Conservation (phyloP, 2,888 invertebrate species). For the Opisthograptis luteolata region DNA sequence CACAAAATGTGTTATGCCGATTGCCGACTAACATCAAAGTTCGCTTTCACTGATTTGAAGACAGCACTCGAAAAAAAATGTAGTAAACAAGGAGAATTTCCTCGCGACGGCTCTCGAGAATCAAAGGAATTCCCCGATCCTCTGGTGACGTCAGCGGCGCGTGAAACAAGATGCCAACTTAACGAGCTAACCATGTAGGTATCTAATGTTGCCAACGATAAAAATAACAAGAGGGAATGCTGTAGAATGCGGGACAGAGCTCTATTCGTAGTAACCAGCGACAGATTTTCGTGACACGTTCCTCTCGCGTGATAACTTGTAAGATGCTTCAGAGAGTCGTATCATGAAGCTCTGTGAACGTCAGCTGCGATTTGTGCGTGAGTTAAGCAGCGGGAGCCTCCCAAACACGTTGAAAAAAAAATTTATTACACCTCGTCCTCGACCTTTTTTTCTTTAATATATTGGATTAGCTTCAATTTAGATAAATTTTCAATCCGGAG, state of each 20-base stretch:
- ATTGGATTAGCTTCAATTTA: too few species aligned
- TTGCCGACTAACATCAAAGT: conserved; percentile 44
- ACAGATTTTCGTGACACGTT: too few species aligned
- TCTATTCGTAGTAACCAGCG: too few species aligned
- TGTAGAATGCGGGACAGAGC: conserved; percentile 34
- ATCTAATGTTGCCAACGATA: conserved; percentile 57
- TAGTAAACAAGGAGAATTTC: conserved; percentile 58
- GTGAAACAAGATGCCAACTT: conserved; percentile 65
- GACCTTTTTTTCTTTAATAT: too few species aligned
- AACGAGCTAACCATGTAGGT: conserved; percentile 65
- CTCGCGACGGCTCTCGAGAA: conserved; percentile 53
- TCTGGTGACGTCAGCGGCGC: conserved; percentile 53
- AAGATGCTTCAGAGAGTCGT: too few species aligned
- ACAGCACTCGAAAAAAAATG: conserved; percentile 58
- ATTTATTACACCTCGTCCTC: too few species aligned
- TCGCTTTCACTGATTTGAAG: conserved; percentile 65
- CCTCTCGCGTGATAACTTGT: too few species aligned
- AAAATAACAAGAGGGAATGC: conserved; percentile 32
- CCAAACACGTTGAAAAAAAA: too few species aligned
- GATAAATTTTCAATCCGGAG: too few species aligned
- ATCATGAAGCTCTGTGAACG: too few species aligned
- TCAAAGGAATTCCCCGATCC: conserved; percentile 66
- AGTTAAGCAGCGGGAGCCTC: too few species aligned
- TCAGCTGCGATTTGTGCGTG: too few species aligned
- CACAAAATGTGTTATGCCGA: conserved; percentile 12